phyloP scores from a whole-genome alignment of 2,113 vertebrate species.

The Plestiodon gilberti region DNA sequence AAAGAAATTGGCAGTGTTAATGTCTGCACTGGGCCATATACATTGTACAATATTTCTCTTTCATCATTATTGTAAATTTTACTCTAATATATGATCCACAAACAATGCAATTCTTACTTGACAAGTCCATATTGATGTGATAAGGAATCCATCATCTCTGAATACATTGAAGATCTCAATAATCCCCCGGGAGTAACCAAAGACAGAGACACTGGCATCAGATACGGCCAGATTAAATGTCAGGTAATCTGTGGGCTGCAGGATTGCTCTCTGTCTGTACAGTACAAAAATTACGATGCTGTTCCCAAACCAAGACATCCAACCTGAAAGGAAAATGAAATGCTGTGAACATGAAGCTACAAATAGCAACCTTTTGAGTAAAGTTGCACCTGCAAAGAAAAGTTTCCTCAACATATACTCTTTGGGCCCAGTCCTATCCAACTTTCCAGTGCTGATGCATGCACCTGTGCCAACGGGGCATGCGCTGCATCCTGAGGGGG shows the following conservation, averaged over 20 bases:
- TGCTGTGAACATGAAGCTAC: neutral
- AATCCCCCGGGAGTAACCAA: constrained; percentile 87
- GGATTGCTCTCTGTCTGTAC: constrained; percentile 80
- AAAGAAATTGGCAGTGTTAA: neutral
- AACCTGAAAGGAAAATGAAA: constrained; percentile 73
- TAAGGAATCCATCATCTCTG: constrained; percentile 83
- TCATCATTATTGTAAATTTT: no score
- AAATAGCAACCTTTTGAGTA: neutral
- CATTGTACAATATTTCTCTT: neutral
- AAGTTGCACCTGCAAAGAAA: no score
- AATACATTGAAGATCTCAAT: constrained; percentile 88
- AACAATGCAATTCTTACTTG: constrained; percentile 74
- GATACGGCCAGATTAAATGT: constrained; percentile 86
- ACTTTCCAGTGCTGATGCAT: no score
- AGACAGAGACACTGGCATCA: constrained; percentile 85
- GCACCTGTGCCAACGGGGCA: no score
- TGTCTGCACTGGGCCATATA: neutral
- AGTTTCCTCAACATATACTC: no score
- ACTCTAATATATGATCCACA: constrained; percentile 6
- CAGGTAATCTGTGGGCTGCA: constrained; percentile 86
- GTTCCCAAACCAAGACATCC: constrained; percentile 90
- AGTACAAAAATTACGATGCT: constrained; percentile 87
- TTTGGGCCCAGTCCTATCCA: no score
- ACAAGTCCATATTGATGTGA: constrained; percentile 87
- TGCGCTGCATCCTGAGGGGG: no score